These are phyloP conservation scores for Cephus rjabovi DNA, from an alignment of 2,888 invertebrate species.

Conservation along the genomic window DNA sequence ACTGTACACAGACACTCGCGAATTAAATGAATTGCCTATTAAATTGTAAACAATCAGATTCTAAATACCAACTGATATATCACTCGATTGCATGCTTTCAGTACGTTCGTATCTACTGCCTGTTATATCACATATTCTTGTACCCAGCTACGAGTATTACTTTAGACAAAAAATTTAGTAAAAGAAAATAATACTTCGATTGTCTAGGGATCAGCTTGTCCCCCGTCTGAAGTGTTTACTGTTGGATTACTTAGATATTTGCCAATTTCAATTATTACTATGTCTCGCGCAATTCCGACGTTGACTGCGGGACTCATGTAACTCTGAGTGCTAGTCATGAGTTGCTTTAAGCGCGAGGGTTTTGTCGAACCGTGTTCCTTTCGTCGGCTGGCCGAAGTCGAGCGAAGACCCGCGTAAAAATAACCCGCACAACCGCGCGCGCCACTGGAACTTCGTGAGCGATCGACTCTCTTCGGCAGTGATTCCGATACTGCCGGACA, in stretches of 20 bases:
- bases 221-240: not conserved
- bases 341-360: not conserved
- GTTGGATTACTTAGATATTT: not conserved
- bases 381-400: not conserved
- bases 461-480: conserved; percentile 1
- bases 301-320: not conserved
- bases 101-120: not conserved
- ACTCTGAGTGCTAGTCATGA: not conserved
- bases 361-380: not conserved
- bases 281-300: not conserved
- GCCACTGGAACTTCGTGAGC: conserved; percentile 5
- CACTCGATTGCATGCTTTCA: not conserved
- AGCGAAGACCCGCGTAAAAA: conserved; percentile 20
- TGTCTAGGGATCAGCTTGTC: not conserved
- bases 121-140: not conserved
- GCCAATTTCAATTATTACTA: not conserved
- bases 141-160: not conserved
- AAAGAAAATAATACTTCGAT: not conserved
- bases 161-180: not conserved
- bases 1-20: not conserved
- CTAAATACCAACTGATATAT: not conserved
- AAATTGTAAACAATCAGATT: not conserved
- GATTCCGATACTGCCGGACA: not conserved
- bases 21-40: not conserved
- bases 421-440: conserved; percentile 19